Conservation (phyloP, 2,888 invertebrate genomes). For the Drosophila diplacantha region DNA sequence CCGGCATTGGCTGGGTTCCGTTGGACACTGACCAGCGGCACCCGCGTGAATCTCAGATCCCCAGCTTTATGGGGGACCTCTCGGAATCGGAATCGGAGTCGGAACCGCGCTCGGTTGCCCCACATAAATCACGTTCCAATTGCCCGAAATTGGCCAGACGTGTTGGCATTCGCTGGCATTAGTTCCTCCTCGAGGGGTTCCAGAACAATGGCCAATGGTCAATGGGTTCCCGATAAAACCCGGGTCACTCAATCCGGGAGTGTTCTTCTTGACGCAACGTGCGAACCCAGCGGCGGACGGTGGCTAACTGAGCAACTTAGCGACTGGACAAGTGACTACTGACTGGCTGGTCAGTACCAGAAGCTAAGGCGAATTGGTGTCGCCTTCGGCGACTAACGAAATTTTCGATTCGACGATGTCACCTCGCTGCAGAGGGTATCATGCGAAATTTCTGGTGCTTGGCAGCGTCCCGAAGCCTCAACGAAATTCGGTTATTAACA, state of each 20-base stretch:
- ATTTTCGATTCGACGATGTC: slow-evolving; percentile 3
- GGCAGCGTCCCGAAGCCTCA: background rate
- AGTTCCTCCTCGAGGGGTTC: slow-evolving; percentile 15
- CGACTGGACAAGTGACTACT: slow-evolving; percentile 17
- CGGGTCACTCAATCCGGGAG: slow-evolving; percentile 11
- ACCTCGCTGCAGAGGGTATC: slow-evolving; percentile 17
- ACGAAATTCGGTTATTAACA: background rate
- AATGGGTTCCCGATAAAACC: slow-evolving; percentile 14
- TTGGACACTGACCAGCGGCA: slow-evolving; percentile 13
- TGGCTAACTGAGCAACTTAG: slow-evolving; percentile 55
- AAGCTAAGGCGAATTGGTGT: slow-evolving; percentile 34
- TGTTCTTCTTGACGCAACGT: slow-evolving; percentile 34
- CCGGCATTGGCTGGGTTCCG: slow-evolving; percentile 48
- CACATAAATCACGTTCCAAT: slow-evolving; percentile 63
- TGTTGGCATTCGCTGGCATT: slow-evolving; percentile 56
- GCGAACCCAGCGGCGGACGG: slow-evolving; percentile 64
- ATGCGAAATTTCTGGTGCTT: slow-evolving; percentile 10
- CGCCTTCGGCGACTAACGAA: slow-evolving; percentile 29
- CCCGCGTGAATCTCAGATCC: background rate
- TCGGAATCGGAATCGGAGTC: slow-evolving; percentile 16
- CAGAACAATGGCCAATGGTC: slow-evolving; percentile 12
- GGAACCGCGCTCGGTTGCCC: slow-evolving; percentile 39
- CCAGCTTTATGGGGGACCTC: slow-evolving; percentile 7
- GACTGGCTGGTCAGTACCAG: slow-evolving; percentile 48
- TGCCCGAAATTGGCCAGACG: slow-evolving; percentile 56